Conservation (phyloP, 2,888 invertebrate genomes). For the Dryocosmus kuriphilus region DNA sequence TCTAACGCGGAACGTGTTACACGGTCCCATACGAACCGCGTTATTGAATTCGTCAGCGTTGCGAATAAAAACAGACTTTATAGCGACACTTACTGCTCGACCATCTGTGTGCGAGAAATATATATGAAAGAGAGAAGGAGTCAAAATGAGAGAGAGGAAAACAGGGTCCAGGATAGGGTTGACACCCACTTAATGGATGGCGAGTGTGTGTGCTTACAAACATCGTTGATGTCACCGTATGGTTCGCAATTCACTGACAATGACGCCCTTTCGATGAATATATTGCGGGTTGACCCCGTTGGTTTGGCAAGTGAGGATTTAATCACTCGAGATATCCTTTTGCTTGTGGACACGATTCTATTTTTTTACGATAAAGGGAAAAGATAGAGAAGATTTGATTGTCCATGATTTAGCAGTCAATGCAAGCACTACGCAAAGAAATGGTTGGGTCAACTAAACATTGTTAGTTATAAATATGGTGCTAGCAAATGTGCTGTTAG, state of each 20-base stretch:
- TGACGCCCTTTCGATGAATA: slow-evolving; percentile 3
- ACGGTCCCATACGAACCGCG: slow-evolving; percentile 56
- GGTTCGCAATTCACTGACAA: slow-evolving; percentile 34
- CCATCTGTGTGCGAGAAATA: slow-evolving; percentile 67
- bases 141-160: slow-evolving; percentile 34
- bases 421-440: no score
- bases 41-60: slow-evolving; percentile 74
- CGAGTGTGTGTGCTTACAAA: slow-evolving; percentile 38
- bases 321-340: neutral
- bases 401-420: neutral
- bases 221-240: slow-evolving; percentile 42
- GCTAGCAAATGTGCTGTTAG: no score
- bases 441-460: no score
- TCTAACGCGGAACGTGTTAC: slow-evolving; percentile 62
- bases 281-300: slow-evolving; percentile 15
- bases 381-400: neutral
- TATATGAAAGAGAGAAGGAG: slow-evolving; percentile 4
- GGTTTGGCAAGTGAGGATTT: slow-evolving; percentile 6
- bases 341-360: neutral
- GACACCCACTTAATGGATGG: slow-evolving; percentile 51
- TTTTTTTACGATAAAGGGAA: neutral
- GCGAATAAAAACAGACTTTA: slow-evolving; percentile 71
- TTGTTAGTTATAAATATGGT: no score
- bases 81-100: slow-evolving; percentile 70
- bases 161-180: slow-evolving; percentile 49